phyloP scores from a whole-genome alignment of 2,888 invertebrate genomes.

The Alloplasta piceator region DNA sequence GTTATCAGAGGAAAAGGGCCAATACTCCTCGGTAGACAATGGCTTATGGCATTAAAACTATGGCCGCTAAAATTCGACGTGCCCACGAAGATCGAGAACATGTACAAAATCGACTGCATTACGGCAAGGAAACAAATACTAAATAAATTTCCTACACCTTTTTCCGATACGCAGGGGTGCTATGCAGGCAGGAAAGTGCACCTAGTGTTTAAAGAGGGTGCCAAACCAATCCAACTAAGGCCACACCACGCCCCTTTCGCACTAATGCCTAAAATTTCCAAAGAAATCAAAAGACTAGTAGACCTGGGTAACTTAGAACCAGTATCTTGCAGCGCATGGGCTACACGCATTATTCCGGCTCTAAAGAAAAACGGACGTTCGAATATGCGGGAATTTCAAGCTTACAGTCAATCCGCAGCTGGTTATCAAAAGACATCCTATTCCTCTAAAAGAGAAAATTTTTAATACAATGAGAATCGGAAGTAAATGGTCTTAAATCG shows the following conservation, averaged over 20 bases:
- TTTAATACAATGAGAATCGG: conserved; percentile 71
- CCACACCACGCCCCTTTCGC: conserved; percentile 68
- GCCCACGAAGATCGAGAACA: no score
- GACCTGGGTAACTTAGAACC: conserved; percentile 65
- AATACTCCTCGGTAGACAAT: conserved; percentile 54
- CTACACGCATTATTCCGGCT: conserved; percentile 73
- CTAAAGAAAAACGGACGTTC: conserved; percentile 44
- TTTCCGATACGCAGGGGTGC: conserved; percentile 45
- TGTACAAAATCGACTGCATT: no score
- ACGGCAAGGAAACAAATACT: no score
- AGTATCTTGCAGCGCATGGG: conserved; percentile 72
- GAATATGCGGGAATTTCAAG: conserved; percentile 70
- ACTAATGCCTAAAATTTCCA: conserved; percentile 42
- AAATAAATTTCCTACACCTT: conserved; percentile 54
- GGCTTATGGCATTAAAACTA: conserved; percentile 51
- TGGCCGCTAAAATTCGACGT: conserved; percentile 43
- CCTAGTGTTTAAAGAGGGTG: conserved; percentile 63
- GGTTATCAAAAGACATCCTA: conserved; percentile 70
- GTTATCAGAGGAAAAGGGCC: conserved; percentile 44
- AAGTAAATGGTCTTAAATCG: conserved; percentile 70
- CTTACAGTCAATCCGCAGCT: conserved; percentile 71
- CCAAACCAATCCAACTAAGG: conserved; percentile 64
- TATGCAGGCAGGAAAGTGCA: conserved; percentile 59
- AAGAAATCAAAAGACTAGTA: conserved; percentile 62
- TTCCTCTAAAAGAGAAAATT: conserved; percentile 71